Base-by-base conservation (phyloP, 2,888 invertebrate species). In the Scrobipalpa costella region DNA sequence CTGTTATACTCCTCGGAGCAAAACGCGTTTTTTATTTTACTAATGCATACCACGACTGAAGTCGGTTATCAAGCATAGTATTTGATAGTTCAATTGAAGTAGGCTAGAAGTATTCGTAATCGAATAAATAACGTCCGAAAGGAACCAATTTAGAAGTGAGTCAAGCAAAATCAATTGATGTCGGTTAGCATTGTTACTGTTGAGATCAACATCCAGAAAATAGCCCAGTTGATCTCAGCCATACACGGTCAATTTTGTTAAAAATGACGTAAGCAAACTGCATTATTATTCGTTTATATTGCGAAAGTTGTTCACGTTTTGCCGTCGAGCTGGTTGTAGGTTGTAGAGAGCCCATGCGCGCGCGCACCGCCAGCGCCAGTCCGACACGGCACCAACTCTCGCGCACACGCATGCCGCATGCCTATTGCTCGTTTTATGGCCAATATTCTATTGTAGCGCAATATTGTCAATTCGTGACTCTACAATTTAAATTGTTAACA, bases 261-360 rank as follows among this genome's bases (percentile, higher is more conserved):
- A 66, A 50, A 62, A 61, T 73, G 74, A 74, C 72, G 73, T 70
- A 68, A 73, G 66, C 57, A 66, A 64, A 66, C 66, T 67, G 64
- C 65, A 63, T 64, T 55, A 49, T 49, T 49, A 67, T 71, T 61
- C 61, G 52, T 61, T 67, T n/a, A n/a, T 67, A 65, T 69, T 68
- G 68, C 67, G 68, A 71, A 72, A 71, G 68, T 67, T 66, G 68
- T 66, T 68, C 59, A 63, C 47, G 34, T 44, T 17, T 50, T 52
- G 36, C 52, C 19, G 21, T 19, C 7, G 33, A 61, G 38, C 38
- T 61, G 61, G 61, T 36, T 33, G 47, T 27, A 6, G 27, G 11
- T 49, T 61, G 61, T n/a, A n/a, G n/a, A n/a, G n/a, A n/a, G n/a
- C n/a, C n/a, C n/a, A n/a, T n/a, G n/a, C n/a, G n/a, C n/a, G n/a